Percentiles rank a stretch among this genome's conserved stretches.
Evolutionary conservation across 2,797 vertebrate genomes (phyloP).

Genomic region (Peromyscus melanophrys): DNA sequence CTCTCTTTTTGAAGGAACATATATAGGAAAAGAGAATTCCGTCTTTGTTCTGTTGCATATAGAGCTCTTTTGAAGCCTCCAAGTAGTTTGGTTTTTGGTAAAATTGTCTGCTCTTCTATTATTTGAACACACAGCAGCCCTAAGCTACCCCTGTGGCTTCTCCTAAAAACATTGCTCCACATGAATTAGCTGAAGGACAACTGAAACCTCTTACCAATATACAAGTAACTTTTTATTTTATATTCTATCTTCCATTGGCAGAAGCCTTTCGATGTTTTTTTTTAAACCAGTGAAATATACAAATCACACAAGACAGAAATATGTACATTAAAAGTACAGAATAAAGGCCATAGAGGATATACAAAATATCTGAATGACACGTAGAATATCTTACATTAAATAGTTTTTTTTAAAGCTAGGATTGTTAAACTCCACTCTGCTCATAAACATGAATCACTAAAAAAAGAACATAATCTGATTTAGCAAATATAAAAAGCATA

Average conservation of each 20-base stretch:
- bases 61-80: conserved; percentile 81
- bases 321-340: conserved; percentile 94
- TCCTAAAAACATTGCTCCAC: conserved; percentile 82
- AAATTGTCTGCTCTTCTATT: conserved; percentile 78
- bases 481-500: conserved; percentile 85
- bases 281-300: conserved; percentile 92
- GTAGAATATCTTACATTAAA: conserved; percentile 94
- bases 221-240: conserved; percentile 92
- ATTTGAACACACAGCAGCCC: conserved; percentile 82
- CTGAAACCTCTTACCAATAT: conserved; percentile 91
- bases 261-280: conserved; percentile 88
- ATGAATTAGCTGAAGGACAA: conserved; percentile 87
- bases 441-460: conserved; percentile 87
- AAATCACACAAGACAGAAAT: conserved; percentile 92
- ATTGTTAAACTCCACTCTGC: conserved; percentile 89
- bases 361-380: conserved; percentile 91
- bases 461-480: conserved; percentile 88
- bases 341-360: conserved; percentile 91
- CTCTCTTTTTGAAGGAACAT: conserved; percentile 50
- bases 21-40: conserved; percentile 79
- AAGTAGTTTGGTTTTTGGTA: conserved; percentile 82
- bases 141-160: conserved; percentile 83
- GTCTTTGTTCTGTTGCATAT: conserved; percentile 76
- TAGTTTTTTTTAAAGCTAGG: conserved; percentile 90
- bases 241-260: conserved; percentile 91